Percentiles rank a stretch among this genome's conserved stretches.
These are phyloP conservation scores for Chelon labrosus DNA, from an alignment of 2,797 vertebrate genomes.

Conservation along the genomic window DNA sequence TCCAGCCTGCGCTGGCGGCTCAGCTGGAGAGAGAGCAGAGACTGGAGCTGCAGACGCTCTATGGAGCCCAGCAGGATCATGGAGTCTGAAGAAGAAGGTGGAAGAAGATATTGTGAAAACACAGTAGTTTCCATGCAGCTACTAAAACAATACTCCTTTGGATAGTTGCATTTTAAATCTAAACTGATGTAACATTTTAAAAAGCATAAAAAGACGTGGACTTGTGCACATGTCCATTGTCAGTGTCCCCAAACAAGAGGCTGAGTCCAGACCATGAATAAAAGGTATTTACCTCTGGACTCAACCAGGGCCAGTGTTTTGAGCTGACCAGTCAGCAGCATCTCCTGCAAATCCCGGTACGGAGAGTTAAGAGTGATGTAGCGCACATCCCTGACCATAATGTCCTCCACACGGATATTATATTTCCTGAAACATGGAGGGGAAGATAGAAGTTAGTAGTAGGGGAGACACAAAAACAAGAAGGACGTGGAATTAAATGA, in stretches of 20 bases:
- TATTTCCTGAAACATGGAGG: constrained; percentile 88
- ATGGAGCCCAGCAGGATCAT: constrained; percentile 99
- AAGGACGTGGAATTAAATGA: constrained; percentile 16
- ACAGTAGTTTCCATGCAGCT: no score
- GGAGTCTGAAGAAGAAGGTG: constrained; percentile 83
- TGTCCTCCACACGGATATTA: constrained; percentile 96
- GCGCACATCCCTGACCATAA: constrained; percentile 96
- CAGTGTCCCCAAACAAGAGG: neutral
- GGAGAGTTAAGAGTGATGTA: constrained; percentile 92
- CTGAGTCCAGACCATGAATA: no score
- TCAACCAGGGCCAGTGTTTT: constrained; percentile 95
- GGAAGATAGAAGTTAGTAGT: constrained; percentile 6
- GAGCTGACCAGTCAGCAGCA: constrained; percentile 90
- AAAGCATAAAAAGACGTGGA: no score
- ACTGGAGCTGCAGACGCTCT: constrained; percentile 93
- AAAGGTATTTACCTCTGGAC: constrained; percentile 86
- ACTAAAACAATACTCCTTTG: no score
- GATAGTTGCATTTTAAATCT: no score
- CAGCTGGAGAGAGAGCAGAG: constrained; percentile 91
- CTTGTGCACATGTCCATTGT: neutral
- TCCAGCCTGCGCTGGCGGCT: constrained; percentile 86
- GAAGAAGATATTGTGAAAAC: neutral
- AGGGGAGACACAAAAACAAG: neutral
- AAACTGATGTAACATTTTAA: no score
- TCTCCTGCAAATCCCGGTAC: constrained; percentile 92